Base-by-base conservation (phyloP, 37 sponge, comb jelly and placozoan species). In the Dysidea cf. avara region DNA sequence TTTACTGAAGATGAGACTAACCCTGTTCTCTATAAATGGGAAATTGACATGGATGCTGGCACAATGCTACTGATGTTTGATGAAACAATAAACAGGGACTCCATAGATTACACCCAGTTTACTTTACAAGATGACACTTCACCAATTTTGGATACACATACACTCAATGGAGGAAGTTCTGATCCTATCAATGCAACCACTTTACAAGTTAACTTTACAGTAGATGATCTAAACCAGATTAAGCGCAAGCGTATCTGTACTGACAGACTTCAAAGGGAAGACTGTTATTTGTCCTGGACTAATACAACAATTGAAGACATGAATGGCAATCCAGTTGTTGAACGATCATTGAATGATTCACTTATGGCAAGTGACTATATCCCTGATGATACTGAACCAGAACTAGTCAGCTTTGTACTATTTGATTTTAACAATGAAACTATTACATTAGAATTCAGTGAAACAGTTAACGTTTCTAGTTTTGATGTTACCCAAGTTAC, bases 221-320 rank as follows among this genome's bases (percentile, higher is more conserved):
- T 73, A 12, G 78, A 67, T 20, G 96, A 95, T 54, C 55, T 95
- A 22, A 95, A 95, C 56, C 79, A 87, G 51, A 81, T 95, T 37
- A 95, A 95, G 67, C 61, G 85, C 25, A 60, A 75, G 26, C 53
- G 43, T 7, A 43, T 95, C 20, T 95, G 96, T 51, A 87, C 91
- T 67, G 75, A 80, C 70, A 17, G 12, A 5, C 39, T 78, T 29
- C 55, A 56, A n/a, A 75, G 53, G 20, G 43, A 65, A 17, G 87
- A 90, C 39, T 95, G 96, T 30, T 90, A 64, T 66, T 56, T 95
- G 1, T 65, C 86, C 35, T 87, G 72, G 69, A 63, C 69, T 22
- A 86, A 83, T 37, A 37, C 62, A 34, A 68, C 92, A 0, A 61
- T 90, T 53, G 60, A 59, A 21, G 96, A 95, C 34, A 90, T 95